Evolutionary conservation across 1,140 invertebrate genomes (phyloP).

Genomic region (Pristionchus pacificus): DNA sequence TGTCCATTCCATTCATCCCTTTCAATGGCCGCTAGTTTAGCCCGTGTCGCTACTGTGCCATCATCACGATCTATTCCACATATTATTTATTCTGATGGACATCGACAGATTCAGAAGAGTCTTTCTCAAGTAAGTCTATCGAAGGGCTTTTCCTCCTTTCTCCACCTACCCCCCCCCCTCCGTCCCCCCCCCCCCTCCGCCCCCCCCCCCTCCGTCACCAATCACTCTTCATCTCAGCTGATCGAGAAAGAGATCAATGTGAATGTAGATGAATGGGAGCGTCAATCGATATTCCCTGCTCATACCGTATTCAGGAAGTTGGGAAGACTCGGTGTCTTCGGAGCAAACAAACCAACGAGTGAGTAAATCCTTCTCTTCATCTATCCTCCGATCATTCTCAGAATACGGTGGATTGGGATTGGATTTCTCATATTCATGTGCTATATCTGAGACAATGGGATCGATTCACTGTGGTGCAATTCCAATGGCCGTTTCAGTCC

Average conservation of each 20-base stretch:
- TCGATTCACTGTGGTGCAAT: slow-evolving; percentile 63
- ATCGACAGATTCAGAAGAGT: slow-evolving; percentile 15
- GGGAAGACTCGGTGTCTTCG: slow-evolving; percentile 64
- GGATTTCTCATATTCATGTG: slow-evolving; percentile 65
- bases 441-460: slow-evolving; percentile 65
- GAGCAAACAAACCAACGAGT: slow-evolving; percentile 62
- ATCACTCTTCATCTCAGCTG: slow-evolving; percentile 14
- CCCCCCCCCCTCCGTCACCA: background rate
- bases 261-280: slow-evolving; percentile 66
- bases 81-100: slow-evolving; percentile 15
- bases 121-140: background rate
- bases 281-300: slow-evolving; percentile 61
- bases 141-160: too few species aligned
- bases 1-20: background rate
- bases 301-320: slow-evolving; percentile 65
- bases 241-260: slow-evolving; percentile 67
- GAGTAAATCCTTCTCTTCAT: slow-evolving; percentile 9
- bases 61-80: too few species aligned
- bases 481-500: slow-evolving; percentile 65
- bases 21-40: background rate
- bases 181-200: background rate
- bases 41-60: background rate
- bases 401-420: slow-evolving; percentile 66
- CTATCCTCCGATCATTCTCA: slow-evolving; percentile 51
- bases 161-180: background rate